Conservation (phyloP, 2,797 vertebrate species). For the Halcyon badia region DNA sequence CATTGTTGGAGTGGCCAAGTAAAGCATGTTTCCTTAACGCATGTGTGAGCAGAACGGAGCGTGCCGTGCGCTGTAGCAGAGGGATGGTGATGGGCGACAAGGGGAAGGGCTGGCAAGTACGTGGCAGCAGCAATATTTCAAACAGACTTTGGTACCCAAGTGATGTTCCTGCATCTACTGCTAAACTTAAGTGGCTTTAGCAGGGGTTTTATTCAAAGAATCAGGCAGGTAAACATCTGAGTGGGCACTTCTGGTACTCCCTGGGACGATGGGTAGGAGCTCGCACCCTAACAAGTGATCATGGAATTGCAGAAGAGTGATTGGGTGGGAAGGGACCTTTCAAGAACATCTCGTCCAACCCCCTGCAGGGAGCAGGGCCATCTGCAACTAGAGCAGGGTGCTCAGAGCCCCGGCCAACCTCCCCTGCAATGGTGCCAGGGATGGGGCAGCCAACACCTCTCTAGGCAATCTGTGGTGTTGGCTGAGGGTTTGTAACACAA, state of each 20-base stretch:
- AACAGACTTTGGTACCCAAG: neutral
- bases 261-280: neutral
- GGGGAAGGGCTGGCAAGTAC: neutral
- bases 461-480: neutral
- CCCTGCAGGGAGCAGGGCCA: neutral
- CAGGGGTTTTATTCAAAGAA: neutral
- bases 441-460: neutral
- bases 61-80: fast-evolving
- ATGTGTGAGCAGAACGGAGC: neutral
- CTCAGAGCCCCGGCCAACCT: neutral
- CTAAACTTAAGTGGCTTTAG: neutral
- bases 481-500: neutral
- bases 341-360: neutral
- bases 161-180: neutral
- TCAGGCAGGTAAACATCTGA: neutral
- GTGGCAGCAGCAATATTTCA: neutral
- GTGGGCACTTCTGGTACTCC: neutral
- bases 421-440: no score
- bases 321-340: neutral
- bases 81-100: neutral
- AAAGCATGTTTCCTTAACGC: neutral
- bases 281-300: neutral
- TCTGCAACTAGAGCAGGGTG: neutral
- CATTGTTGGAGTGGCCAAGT: neutral
- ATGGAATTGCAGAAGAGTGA: neutral